A percentile compares a stretch with the other conserved stretches of the same genome.
phyloP scores from a whole-genome alignment of 2,888 invertebrate species.

The Megastigmus dorsalis region DNA sequence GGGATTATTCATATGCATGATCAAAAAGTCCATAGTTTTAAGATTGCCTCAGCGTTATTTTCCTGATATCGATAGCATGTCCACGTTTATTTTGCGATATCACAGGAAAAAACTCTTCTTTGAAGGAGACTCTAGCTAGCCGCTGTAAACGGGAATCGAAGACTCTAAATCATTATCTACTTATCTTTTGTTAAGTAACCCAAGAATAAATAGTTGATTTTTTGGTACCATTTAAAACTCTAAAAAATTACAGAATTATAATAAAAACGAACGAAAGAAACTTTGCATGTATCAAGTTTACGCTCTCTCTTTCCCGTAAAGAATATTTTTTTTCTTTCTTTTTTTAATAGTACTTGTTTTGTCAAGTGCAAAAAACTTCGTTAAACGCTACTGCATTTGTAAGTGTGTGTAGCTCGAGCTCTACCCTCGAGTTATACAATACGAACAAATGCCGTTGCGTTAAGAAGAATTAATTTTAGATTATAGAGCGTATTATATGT shows the following conservation, averaged over 20 bases:
- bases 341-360: slow-evolving; percentile 16
- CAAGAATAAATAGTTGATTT: slow-evolving; percentile 7
- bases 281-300: slow-evolving; percentile 62
- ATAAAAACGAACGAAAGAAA: slow-evolving; percentile 53
- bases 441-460: slow-evolving; percentile 68
- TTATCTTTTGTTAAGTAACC: slow-evolving; percentile 16
- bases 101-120: slow-evolving; percentile 56
- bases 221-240: neutral
- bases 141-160: slow-evolving; percentile 47
- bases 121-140: slow-evolving; percentile 62
- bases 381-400: slow-evolving; percentile 50
- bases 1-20: slow-evolving; percentile 69
- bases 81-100: slow-evolving; percentile 62
- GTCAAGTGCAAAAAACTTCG: slow-evolving; percentile 36
- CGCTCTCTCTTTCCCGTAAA: slow-evolving; percentile 64
- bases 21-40: slow-evolving; percentile 75
- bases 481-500: slow-evolving; percentile 50
- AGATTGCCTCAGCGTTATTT: slow-evolving; percentile 75
- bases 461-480: slow-evolving; percentile 57
- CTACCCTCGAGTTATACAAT: slow-evolving; percentile 63
- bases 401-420: slow-evolving; percentile 41
- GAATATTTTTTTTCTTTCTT: slow-evolving; percentile 24
- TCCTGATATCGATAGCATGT: slow-evolving; percentile 70
- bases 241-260: slow-evolving; percentile 31
- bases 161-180: slow-evolving; percentile 55